Base-by-base conservation (phyloP, 2,888 invertebrate genomes). In the Nemapogon koenigi region DNA sequence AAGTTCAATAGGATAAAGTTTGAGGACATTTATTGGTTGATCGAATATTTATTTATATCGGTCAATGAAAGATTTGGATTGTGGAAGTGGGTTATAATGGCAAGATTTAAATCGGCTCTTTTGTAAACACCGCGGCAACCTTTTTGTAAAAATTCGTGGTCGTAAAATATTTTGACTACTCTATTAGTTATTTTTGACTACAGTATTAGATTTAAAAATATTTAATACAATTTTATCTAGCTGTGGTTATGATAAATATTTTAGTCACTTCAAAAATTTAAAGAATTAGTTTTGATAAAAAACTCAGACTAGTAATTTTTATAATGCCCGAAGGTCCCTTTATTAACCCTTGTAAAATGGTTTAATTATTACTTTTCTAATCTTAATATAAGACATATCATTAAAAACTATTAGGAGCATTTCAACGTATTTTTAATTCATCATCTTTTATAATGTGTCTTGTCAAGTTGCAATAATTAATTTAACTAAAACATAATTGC, bases 131-230 rank as follows among this genome's bases (percentile, higher is more conserved):
- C 59, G 65, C 62, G 66, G 67, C 60, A 69, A 73, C 69, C 66
- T 55, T 55, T 51, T 62, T 65, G 67, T 62, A 78, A 70, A 73
- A 71, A 67, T 67, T 62, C 62, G 8, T 11, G 13, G 4, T 35
- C 64, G 66, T 76, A 75, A 75, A 78, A 78, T 78, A 76, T 78
- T 76, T 76, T 73, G 76, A 76, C 71, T 68, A 59, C 70, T 71
- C 60, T 59, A 59, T 72, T 64, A 67, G 60, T 59, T 47, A 55
- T 53, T 49, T 6, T 31, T 15, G 6, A 22, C 22, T 6, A 7
- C n/a, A n/a, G n/a, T n/a, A n/a, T n/a, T n/a, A n/a, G n/a, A n/a
- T n/a, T n/a, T n/a, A n/a, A n/a, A n/a, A n/a, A n/a, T n/a, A n/a
- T n/a, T n/a, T n/a, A n/a, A n/a, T n/a, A n/a, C n/a, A n/a, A n/a